These are phyloP conservation scores for Rattus norvegicus DNA, from an alignment of 2,113 vertebrate genomes.

Conservation along the genomic window GRCr8 NC_086028.1:26428501-26429000, in stretches of 20 bases:
- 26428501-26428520: neutral
- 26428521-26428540: slow-evolving; percentile 50
- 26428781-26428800: neutral
- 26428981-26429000: neutral
- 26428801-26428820: neutral
- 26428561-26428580: slow-evolving; percentile 41
- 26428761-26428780: neutral
- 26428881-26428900: neutral
- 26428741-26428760: neutral
- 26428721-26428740: neutral
- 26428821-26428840: neutral
- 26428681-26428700: neutral
- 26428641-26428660: neutral
- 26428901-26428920: neutral
- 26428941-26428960: neutral
- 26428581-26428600: neutral
- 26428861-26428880: neutral
- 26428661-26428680: neutral
- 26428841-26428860: neutral
- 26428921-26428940: neutral
- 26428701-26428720: neutral
- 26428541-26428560: slow-evolving; percentile 24
- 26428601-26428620: neutral
- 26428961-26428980: neutral
- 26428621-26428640: neutral